Evolutionary conservation across 2,113 vertebrate genomes (phyloP), one percentile per base, ranked within the genome.

Genomic region (Perognathus longimembris): DNA sequence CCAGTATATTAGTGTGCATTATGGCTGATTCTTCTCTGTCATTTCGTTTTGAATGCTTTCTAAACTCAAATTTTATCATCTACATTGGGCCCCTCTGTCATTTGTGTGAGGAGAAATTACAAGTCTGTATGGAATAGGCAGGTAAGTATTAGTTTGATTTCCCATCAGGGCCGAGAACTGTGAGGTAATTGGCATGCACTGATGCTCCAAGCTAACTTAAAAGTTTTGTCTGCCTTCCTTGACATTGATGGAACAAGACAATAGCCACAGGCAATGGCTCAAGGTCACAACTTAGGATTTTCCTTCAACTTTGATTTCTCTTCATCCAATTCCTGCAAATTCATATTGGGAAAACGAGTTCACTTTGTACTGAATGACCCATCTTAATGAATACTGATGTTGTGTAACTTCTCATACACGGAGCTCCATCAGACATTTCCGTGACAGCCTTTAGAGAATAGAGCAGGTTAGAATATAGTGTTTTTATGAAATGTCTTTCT

Each of bases 221-320:
- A 96, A 94, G 93, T 93, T 94, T 57, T 84, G 87, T 94, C 78
- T 90, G 77, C 95, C 82, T 91, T 90, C 63, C 38, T 94, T 95
- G 95, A 97, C 89, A 76, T 42, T 97, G 94, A 97, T 96, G 85
- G 93, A 95, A 96, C 91, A 88, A 94, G 96, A 94, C 94, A 88
- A 61, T 90, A 88, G 77, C 96, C 91, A 86, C 54, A 95, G 96
- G 97, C 95, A 0, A 54, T 67, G 88, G 40, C 95, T 96, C 95
- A 97, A 97, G 97, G 97, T 97, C 97, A 95, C 89, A 90, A 54
- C 89, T 87, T 77, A 61, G 74, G 70, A 90, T 95, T 96, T 94
- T 85, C 79, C 93, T 93, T 96, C 79, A 34, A 92, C 96, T 97
- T 96, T 96, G 96, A 96, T 96, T 95, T 96, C 64, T 34, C 79